Percentiles rank a stretch among this genome's conserved stretches.
phyloP scores from a whole-genome alignment of 2,797 vertebrate species.

The Coilia nasus region DNA sequence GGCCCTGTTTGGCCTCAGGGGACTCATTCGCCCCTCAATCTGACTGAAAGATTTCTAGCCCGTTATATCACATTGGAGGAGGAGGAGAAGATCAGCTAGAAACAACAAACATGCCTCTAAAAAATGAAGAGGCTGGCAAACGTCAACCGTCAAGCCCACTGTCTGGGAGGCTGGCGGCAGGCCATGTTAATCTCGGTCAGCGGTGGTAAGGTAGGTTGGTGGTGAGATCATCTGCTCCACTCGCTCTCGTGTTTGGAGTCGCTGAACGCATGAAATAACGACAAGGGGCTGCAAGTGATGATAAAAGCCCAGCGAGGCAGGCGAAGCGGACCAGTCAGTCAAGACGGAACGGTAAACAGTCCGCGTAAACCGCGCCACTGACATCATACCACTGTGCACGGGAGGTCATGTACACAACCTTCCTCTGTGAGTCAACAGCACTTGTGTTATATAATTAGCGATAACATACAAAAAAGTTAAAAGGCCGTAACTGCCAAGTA shows the following conservation, averaged over 20 bases:
- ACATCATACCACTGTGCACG: too few relatives aligned
- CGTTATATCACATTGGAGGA: not conserved
- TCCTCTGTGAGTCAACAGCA: not conserved
- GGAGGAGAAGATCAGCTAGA: not conserved
- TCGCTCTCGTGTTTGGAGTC: not conserved
- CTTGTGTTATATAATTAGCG: conserved; percentile 10
- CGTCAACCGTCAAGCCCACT: not conserved
- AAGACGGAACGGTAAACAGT: not conserved
- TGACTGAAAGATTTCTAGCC: not conserved
- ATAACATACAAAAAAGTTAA: not conserved
- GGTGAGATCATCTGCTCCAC: conserved; percentile 12
- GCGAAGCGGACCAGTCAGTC: not conserved
- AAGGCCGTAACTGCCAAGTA: not conserved
- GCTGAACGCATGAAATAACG: not conserved
- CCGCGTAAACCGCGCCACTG: not conserved
- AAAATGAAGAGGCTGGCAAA: not conserved
- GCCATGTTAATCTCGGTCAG: not conserved
- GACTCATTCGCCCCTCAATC: not conserved
- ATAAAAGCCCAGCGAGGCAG: not conserved
- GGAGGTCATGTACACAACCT: not conserved
- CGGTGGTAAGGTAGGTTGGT: not conserved
- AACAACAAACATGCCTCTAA: conserved; percentile 12
- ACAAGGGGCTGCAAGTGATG: not conserved
- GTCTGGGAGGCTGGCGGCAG: not conserved
- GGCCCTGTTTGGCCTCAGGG: not conserved